These are phyloP conservation scores for Megaceryle maxima DNA, from an alignment of 2,113 vertebrate species.

Conservation along the genomic window DNA sequence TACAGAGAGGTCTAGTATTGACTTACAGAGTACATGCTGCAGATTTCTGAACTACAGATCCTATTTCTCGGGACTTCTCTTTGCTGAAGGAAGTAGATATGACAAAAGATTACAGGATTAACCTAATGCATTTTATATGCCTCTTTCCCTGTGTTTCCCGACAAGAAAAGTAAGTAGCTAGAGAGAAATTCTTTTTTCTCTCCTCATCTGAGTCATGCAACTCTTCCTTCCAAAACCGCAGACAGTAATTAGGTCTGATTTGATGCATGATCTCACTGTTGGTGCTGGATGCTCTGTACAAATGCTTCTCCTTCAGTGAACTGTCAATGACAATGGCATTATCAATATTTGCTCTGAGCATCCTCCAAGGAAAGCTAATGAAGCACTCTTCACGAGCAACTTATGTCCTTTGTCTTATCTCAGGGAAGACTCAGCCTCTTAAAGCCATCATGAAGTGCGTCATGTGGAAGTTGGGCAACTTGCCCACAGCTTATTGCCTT, in stretches of 20 bases:
- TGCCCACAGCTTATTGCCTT: constrained; percentile 16
- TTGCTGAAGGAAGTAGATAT: not conserved
- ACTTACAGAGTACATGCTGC: not conserved
- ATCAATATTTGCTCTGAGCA: constrained; percentile 39
- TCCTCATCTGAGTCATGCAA: constrained; percentile 69
- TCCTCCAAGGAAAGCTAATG: constrained; percentile 55
- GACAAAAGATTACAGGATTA: not conserved
- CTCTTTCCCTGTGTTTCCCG: not conserved
- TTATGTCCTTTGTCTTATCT: constrained; percentile 39
- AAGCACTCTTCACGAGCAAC: not conserved
- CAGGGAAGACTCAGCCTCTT: constrained; percentile 9
- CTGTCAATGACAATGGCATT: constrained; percentile 65
- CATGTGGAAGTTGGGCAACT: not conserved
- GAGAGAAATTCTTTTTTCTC: constrained; percentile 58
- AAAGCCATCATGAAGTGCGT: constrained; percentile 33
- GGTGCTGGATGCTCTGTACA: constrained; percentile 53
- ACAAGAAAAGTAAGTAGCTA: not conserved
- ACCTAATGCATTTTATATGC: not conserved
- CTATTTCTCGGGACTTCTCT: not conserved
- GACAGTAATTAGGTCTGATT: constrained; percentile 57
- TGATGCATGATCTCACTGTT: constrained; percentile 65
- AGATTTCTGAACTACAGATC: not conserved
- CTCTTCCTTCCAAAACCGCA: constrained; percentile 23
- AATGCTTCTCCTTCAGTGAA: constrained; percentile 60
- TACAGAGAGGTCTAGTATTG: not conserved